Conservation (phyloP, 1,140 invertebrate species). For the Dysdera silvatica region DNA sequence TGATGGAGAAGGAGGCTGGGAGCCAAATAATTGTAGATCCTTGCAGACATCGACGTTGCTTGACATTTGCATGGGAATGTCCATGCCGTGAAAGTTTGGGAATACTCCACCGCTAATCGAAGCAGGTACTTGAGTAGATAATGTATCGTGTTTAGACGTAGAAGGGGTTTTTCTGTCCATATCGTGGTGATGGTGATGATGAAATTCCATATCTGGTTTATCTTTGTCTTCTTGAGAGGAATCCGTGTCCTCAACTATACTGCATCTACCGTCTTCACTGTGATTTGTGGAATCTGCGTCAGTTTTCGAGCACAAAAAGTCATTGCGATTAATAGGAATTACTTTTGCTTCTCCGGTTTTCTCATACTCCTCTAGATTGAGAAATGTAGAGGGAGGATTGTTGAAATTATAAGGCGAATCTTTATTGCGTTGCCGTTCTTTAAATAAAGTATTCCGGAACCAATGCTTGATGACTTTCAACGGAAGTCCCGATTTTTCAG, state of each 20-base stretch:
- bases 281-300: constrained; percentile 27
- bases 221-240: constrained; percentile 27
- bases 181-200: neutral
- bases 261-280: constrained; percentile 20
- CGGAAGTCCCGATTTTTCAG: constrained; percentile 86
- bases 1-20: constrained; percentile 15
- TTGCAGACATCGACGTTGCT: constrained; percentile 10
- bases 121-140: neutral
- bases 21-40: constrained; percentile 15
- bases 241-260: constrained; percentile 23
- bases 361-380: constrained; percentile 97
- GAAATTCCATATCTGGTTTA: constrained; percentile 15
- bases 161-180: constrained; percentile 2
- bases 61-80: too few species aligned
- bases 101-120: too few species aligned
- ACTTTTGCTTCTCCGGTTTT: constrained; percentile 97
- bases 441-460: constrained; percentile 99
- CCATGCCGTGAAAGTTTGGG: too few species aligned
- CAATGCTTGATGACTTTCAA: constrained; percentile 99
- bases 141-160: constrained; percentile 6
- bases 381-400: constrained; percentile 92
- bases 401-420: constrained; percentile 99
- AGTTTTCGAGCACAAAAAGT: constrained; percentile 11
- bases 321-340: constrained; percentile 53
- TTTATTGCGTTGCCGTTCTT: constrained; percentile 97